Evolutionary conservation across 2,797 vertebrate genomes (phyloP).

Genomic region (Garrulus glandarius): DNA sequence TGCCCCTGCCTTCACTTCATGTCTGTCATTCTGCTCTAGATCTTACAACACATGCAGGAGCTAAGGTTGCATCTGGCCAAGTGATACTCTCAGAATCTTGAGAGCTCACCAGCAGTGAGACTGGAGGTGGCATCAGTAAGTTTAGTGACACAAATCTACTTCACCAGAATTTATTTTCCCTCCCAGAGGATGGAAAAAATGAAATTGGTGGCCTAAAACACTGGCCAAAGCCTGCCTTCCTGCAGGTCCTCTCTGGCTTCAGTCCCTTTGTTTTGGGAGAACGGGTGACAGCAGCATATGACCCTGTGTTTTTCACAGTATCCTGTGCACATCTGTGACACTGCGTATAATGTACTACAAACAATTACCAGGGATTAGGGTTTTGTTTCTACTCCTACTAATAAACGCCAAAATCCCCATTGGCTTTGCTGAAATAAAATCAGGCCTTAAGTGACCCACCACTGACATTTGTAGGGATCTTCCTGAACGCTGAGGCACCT

Average conservation of each 20-base stretch:
- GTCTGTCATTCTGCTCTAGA: neutral
- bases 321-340: neutral
- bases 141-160: neutral
- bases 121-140: neutral
- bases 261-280: neutral
- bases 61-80: neutral
- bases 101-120: neutral
- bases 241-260: neutral
- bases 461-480: neutral
- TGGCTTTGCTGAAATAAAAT: neutral
- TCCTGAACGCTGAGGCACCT: rapidly evolving
- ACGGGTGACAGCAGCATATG: neutral
- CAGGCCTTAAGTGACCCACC: constrained; percentile 16
- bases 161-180: neutral
- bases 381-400: constrained; percentile 19
- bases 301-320: neutral
- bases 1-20: neutral
- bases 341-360: neutral
- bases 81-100: neutral
- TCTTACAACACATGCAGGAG: neutral
- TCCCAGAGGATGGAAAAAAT: neutral
- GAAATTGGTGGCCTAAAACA: neutral
- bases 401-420: neutral
- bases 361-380: constrained; percentile 24
- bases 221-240: neutral